Base-by-base conservation (phyloP, 2,888 invertebrate species). In the Melanargia galathea region DNA sequence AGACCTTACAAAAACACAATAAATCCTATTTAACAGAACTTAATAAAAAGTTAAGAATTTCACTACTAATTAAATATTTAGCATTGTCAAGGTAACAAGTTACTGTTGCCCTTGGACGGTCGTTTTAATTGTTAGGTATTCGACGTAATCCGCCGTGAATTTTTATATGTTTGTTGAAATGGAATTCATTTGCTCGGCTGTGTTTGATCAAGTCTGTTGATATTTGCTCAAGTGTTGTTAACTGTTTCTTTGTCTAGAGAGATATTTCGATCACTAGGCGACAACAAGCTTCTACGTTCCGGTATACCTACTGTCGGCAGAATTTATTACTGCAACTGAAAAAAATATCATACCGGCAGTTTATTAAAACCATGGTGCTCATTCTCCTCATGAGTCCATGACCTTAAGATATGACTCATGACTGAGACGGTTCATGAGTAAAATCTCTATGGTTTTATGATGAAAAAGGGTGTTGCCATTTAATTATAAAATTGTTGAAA, bases 141-240 rank as follows among this genome's bases (percentile, higher is more conserved):
- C 13, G 2, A 35, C 35, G 20, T 33, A 52, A 52, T 52, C 13
- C n/a, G 20, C 35, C 20, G 35, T 20, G 52, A 52, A 30, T 35
- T 52, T 52, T 52, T 35, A n/a, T 26, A 11, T 52, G 52, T 52
- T 52, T 35, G 52, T 11, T 13, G 11, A 33, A 52, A 52, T 30
- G 30, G 16, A 16, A 49, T 49, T 26, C 16, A 49, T 26, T 51
- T 18, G 30, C 33, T 51, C 11, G 51, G 10, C 51, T 51, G 13
- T 30, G 33, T 51, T 51, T 51, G 30, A 1, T 18, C 51, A 51
- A 33, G 33, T n/a, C 24, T 49, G 49, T 33, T 33, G 33, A 51
- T 51, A 18, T 51, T 33, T 18, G 5, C 8, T 11, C 51, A 51
- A 33, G 51, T 51, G 51, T 33, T 51, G 51, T 33, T 51, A 6